Evolutionary conservation across 1,140 invertebrate species (phyloP).

Genomic region (Phortica variegata): DNA sequence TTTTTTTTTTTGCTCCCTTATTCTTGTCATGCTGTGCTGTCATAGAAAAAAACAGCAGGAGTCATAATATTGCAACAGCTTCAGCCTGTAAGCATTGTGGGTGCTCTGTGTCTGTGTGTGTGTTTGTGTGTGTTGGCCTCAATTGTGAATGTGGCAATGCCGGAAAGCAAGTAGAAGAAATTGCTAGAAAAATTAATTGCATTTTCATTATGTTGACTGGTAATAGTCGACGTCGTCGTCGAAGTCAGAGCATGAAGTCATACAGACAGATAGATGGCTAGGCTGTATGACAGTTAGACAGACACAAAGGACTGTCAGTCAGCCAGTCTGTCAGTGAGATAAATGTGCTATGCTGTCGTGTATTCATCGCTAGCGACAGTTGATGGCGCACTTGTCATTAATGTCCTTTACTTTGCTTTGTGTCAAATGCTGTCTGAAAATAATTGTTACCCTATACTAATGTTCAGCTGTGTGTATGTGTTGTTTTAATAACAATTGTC

Average conservation of each 20-base stretch:
- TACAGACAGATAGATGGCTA: too few species aligned
- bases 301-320: not conserved
- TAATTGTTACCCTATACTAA: too few species aligned
- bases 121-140: conserved; percentile 16
- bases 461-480: too few species aligned
- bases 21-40: conserved; percentile 17
- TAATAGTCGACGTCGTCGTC: too few species aligned
- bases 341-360: too few species aligned
- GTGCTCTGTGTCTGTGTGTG: conserved; percentile 3
- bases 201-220: conserved; percentile 57
- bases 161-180: conserved; percentile 38
- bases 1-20: conserved; percentile 8
- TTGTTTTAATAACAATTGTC: too few species aligned
- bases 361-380: too few species aligned
- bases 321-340: conserved; percentile 23
- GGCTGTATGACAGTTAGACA: too few species aligned
- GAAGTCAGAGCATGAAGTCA: too few species aligned
- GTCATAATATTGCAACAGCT: conserved; percentile 53
- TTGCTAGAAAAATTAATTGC: conserved; percentile 57
- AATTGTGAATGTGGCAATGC: conserved; percentile 28
- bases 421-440: too few species aligned
- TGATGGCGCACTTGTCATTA: too few species aligned
- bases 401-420: too few species aligned
- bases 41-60: conserved; percentile 47
- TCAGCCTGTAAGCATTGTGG: conserved; percentile 13